phyloP scores from a whole-genome alignment of 2,113 vertebrate species.

The Cranoglanis bouderius region DNA sequence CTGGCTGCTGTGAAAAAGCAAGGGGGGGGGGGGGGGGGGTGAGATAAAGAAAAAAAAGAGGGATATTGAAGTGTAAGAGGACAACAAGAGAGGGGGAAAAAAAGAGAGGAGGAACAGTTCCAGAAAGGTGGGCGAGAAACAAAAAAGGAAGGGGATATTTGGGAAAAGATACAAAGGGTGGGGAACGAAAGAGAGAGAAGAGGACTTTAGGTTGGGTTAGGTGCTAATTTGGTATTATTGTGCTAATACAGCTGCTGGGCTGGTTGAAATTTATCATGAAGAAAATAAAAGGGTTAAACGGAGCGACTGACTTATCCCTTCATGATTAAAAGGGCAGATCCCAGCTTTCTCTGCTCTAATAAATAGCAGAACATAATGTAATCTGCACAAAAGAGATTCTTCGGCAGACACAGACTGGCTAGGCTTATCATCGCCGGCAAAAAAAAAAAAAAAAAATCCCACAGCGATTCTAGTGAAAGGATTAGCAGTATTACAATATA shows the following conservation, averaged over 20 bases:
- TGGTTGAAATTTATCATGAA: slow-evolving; percentile 30
- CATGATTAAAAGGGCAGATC: slow-evolving; percentile 52
- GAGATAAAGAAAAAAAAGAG: neutral
- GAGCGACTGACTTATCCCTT: slow-evolving; percentile 28
- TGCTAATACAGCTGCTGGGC: slow-evolving; percentile 48
- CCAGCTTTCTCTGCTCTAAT: slow-evolving; percentile 40
- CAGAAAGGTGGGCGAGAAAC: neutral
- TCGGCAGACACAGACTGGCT: slow-evolving; percentile 27
- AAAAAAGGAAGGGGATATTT: slow-evolving; percentile 44
- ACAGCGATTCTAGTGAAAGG: slow-evolving; percentile 20
- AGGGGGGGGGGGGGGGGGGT: slow-evolving; percentile 50
- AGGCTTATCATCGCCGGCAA: slow-evolving; percentile 31
- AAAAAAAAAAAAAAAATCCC: neutral
- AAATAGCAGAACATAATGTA: slow-evolving; percentile 49
- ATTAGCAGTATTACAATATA: slow-evolving; percentile 42
- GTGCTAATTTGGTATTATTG: slow-evolving; percentile 61
- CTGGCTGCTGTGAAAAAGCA: slow-evolving; percentile 72
- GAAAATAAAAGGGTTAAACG: slow-evolving; percentile 44
- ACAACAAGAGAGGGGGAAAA: neutral
- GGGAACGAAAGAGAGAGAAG: neutral
- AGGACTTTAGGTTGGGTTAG: slow-evolving; percentile 48
- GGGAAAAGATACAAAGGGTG: slow-evolving; percentile 46
- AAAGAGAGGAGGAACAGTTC: neutral
- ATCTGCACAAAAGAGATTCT: slow-evolving; percentile 41
- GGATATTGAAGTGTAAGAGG: slow-evolving; percentile 26